Evolutionary conservation across 2,888 invertebrate species (phyloP).

Genomic region (Rhopalosiphum nymphaeae): DNA sequence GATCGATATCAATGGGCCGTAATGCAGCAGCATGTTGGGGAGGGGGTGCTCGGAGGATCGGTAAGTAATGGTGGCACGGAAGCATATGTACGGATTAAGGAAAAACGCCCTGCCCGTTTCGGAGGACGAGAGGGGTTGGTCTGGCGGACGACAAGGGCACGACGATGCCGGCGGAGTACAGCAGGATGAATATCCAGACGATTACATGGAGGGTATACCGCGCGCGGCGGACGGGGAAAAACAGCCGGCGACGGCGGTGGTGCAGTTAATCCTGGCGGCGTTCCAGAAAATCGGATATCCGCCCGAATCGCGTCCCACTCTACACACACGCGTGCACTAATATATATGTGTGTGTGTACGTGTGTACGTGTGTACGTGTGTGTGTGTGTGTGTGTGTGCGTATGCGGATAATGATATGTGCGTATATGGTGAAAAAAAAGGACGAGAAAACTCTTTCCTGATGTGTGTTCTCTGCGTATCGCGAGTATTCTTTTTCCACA

Average conservation of each 20-base stretch:
- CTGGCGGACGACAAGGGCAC: background rate
- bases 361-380: background rate
- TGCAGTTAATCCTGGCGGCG: slow-evolving; percentile 63
- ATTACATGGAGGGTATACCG: slow-evolving; percentile 43
- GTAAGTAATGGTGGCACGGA: slow-evolving; percentile 52
- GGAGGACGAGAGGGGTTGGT: background rate
- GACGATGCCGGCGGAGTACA: background rate
- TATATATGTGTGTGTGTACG: too few relatives aligned
- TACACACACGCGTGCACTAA: background rate
- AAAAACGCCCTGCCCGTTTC: slow-evolving; percentile 48
- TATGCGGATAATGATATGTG: background rate
- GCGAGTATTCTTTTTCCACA: background rate
- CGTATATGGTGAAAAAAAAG: slow-evolving; percentile 7
- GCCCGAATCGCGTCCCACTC: slow-evolving; percentile 28
- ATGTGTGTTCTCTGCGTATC: background rate
- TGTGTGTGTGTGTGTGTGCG: too few relatives aligned
- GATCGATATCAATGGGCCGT: slow-evolving; percentile 35
- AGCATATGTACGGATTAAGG: slow-evolving; percentile 64
- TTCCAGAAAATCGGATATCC: slow-evolving; percentile 65
- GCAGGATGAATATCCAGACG: slow-evolving; percentile 35
- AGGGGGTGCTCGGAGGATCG: slow-evolving; percentile 19
- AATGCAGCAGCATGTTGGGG: background rate
- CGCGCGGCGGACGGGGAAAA: slow-evolving; percentile 11
- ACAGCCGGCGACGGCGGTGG: slow-evolving; percentile 43
- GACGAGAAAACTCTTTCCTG: slow-evolving; percentile 31